A percentile compares a stretch with the other conserved stretches of the same genome.
phyloP scores from a whole-genome alignment of 2,113 vertebrate genomes.

The Siniperca knerii region DNA sequence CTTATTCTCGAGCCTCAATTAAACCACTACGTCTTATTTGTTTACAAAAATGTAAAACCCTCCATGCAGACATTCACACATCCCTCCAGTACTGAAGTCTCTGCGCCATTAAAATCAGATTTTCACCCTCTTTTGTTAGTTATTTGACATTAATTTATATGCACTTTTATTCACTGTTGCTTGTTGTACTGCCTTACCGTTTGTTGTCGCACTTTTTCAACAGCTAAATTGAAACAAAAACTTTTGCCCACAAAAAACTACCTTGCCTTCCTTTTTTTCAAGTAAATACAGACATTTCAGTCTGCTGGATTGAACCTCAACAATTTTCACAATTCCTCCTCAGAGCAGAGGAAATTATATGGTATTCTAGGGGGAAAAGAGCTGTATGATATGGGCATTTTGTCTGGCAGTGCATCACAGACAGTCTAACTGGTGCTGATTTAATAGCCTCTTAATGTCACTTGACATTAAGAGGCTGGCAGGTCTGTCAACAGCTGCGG shows the following conservation, averaged over 20 bases:
- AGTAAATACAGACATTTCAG: background rate
- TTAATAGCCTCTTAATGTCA: slow-evolving; percentile 59
- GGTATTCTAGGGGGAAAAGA: background rate
- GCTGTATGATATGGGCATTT: background rate
- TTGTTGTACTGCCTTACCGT: background rate
- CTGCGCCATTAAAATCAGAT: background rate
- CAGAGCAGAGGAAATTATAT: background rate
- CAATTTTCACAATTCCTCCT: background rate
- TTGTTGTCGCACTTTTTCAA: too few relatives aligned
- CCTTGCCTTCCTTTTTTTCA: background rate
- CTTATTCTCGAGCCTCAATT: background rate
- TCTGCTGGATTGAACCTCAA: background rate
- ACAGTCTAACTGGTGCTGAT: slow-evolving; percentile 56
- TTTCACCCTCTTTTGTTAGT: background rate
- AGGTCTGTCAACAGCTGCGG: slow-evolving; percentile 65
- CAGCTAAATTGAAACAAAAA: background rate
- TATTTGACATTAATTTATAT: background rate
- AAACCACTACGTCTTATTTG: background rate
- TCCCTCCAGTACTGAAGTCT: background rate
- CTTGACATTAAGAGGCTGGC: slow-evolving; percentile 20
- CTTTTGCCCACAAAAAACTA: background rate
- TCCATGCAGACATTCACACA: background rate
- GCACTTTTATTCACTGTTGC: background rate
- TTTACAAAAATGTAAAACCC: background rate
- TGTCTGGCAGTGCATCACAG: slow-evolving; percentile 41